Conservation (phyloP, 2,797 vertebrate genomes). For the Squalus acanthias region DNA sequence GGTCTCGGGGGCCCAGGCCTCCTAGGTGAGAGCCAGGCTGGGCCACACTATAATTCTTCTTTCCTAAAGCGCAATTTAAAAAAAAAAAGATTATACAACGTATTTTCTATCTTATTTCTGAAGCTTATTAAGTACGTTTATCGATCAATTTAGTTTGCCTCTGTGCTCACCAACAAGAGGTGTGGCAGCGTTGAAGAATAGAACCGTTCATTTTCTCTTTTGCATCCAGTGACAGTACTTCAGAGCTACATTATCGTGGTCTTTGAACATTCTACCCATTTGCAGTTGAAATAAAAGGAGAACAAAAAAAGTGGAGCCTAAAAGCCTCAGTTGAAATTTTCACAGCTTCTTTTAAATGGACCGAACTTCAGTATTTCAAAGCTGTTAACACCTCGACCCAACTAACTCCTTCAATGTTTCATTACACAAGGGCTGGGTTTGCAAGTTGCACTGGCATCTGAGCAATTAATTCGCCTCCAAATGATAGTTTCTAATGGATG, state of each 20-base stretch:
- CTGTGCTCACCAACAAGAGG: background rate
- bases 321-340: background rate
- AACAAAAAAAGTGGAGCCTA: background rate
- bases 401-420: background rate
- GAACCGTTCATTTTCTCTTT: constrained; percentile 21
- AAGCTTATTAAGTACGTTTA: too few species aligned
- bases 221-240: constrained; percentile 35
- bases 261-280: constrained; percentile 37
- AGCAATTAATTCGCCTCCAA: too few species aligned
- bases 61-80: background rate
- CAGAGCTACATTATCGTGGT: background rate
- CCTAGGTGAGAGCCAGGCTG: background rate
- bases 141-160: background rate
- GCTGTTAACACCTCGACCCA: background rate
- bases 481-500: background rate
- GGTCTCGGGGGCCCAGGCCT: background rate
- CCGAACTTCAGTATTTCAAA: background rate
- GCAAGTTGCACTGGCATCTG: background rate
- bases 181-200: background rate
- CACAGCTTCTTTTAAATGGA: background rate
- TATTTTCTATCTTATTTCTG: background rate
- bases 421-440: background rate
- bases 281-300: constrained; percentile 15
- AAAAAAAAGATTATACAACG: background rate
- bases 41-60: background rate